Evolutionary conservation across 2,113 vertebrate species (phyloP), one percentile per base, ranked within the genome.

Genomic region (Antechinus flavipes): DNA sequence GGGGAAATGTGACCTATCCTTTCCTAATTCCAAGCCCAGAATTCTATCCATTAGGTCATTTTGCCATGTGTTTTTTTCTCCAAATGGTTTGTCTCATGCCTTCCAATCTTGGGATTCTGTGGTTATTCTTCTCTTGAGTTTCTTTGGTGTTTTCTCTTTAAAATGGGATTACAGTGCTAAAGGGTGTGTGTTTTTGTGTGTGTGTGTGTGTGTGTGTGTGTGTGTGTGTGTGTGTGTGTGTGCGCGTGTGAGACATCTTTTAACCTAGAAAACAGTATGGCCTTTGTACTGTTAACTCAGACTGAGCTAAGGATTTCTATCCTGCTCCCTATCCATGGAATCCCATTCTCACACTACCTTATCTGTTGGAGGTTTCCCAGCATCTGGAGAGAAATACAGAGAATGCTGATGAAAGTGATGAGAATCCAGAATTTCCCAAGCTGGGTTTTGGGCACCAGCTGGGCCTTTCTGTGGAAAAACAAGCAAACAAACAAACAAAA

Each of bases 371-470:
- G 98, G 54, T 95, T 98, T 98, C 97, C 98, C 68, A 95, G 0
- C 0, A 97, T 89, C 84, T 98, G 98, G 58, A 98, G 93, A 0
- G 14, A 93, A 68, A 98, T 47, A 93, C 98, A 68, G 91, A 98
- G 93, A 56, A 98, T 54, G 93, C 97, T 2, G 91, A 98, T 95
- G 93, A 98, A 95, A 89, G 96, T 97, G 95, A 98, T 97, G 96
- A 93, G 95, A 68, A 97, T 76, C 98, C 98, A 98, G 96, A 98
- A 94, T 46, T 58, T 93, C 23, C 97, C 94, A 58, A 97, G 92
- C 49, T 98, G 98, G 84, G 96, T 97, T 6, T 84, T 84, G 68
- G 68, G 68, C 16, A 84, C 68, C n/a, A 84, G 19, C 7, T 84
- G 68, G 68, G n/a, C 68, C 68, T 84, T 84, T 84, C 68, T 84